phyloP scores from a whole-genome alignment of 2,113 vertebrate species.

The Pycnonotus jocosus region DNA sequence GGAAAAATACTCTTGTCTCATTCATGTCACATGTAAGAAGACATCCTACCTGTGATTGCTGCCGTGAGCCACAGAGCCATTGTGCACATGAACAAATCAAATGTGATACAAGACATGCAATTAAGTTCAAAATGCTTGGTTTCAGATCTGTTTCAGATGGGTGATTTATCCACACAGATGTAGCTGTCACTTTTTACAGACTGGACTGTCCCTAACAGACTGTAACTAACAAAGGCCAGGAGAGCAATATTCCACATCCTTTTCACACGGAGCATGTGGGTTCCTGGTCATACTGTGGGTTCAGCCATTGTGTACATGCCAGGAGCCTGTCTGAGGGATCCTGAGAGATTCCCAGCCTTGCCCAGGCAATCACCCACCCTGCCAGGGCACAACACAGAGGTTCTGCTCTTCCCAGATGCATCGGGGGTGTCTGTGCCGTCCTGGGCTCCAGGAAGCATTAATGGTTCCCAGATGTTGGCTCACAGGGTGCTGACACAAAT shows the following conservation, averaged over 20 bases:
- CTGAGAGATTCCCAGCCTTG: neutral
- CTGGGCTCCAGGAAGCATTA: neutral
- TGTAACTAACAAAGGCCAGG: neutral
- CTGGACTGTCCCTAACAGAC: neutral
- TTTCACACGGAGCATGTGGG: neutral
- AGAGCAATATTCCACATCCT: neutral
- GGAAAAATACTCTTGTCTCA: neutral
- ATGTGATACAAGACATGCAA: neutral
- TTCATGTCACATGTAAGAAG: neutral
- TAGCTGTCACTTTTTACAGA: neutral
- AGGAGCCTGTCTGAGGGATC: neutral
- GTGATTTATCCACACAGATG: neutral
- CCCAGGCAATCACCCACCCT: neutral
- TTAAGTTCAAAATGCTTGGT: neutral
- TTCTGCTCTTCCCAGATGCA: neutral
- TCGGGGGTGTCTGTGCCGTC: neutral
- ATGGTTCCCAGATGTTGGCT: neutral
- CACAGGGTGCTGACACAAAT: neutral
- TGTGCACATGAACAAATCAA: neutral
- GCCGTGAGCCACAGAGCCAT: fast-evolving
- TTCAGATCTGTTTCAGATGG: neutral
- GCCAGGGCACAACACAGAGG: neutral
- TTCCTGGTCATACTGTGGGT: fast-evolving
- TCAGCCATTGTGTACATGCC: neutral
- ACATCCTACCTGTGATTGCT: neutral